Base-by-base conservation (phyloP, 2,797 vertebrate genomes). In the Trachurus trachurus region DNA sequence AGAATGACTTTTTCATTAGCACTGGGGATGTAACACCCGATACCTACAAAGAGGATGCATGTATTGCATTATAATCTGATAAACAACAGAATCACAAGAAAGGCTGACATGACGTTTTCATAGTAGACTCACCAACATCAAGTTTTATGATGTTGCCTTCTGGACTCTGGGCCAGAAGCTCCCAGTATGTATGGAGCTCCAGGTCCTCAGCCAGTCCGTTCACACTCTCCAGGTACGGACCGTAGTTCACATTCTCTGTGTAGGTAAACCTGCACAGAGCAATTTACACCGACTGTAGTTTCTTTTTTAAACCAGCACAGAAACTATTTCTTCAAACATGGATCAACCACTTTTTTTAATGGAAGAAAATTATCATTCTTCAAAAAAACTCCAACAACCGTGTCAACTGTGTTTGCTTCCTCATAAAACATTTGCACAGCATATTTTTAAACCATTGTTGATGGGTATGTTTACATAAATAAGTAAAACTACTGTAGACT, bases 21-120 rank as follows among this genome's bases (percentile, higher is more conserved):
- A 0, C n/a, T 54, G 12, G 93, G 93, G 66, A 94, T 83, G 72
- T 87, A 93, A 40, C 91, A 94, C 29, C 92, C 92, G 29, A 94
- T 88, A 11, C 93, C 93, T 94, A 86, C 29, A 81, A 71, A 68
- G 2, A 57, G 66, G 8, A 71, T 13, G 3, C 31, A 56, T 4
- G 0, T 0, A n/a, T 2, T 11, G 9, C 22, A 2, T 80, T 47
- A 42, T 4, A 5, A 52, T 37, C 9, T 26, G 11, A 39, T 62
- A 12, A 3, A 37, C 21, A n/a, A 44, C 49, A 26, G 34, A 39
- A 57, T 45, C 2, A 42, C 12, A 54, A 17, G 2, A 74, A 34
- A 6, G 13, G 12, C 4, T 52, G 42, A 21, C 1, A 19, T 34
- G 11, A 42, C 9, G 49, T 21, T 22, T 64, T 29, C 5, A 29